Conservation (phyloP, 2,797 vertebrate species). For the Apogon talboti region DNA sequence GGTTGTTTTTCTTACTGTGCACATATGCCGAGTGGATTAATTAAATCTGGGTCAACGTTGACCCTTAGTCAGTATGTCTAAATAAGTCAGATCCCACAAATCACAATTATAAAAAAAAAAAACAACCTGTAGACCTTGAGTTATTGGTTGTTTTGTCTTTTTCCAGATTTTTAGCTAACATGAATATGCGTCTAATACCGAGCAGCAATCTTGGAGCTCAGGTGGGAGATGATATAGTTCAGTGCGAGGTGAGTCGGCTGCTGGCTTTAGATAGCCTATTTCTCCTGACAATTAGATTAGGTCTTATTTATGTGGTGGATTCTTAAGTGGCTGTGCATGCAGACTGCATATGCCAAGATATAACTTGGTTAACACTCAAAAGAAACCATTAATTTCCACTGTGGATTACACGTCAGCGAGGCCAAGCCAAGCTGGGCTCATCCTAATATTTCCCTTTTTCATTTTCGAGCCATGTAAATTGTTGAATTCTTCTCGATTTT, state of each 20-base stretch:
- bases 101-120: not conserved
- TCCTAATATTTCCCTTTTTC: slow-evolving; percentile 35
- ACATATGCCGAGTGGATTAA: slow-evolving; percentile 39
- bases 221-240: slow-evolving; percentile 27
- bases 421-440: slow-evolving; percentile 45
- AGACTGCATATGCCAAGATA: slow-evolving; percentile 21
- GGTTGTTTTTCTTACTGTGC: slow-evolving; percentile 33
- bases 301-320: slow-evolving; percentile 35
- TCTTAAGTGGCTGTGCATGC: slow-evolving; percentile 14
- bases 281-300: slow-evolving; percentile 33
- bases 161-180: not conserved
- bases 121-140: not conserved
- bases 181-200: slow-evolving; percentile 7
- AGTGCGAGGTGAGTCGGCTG: slow-evolving; percentile 15
- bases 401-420: slow-evolving; percentile 37
- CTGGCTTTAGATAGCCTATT: slow-evolving; percentile 13
- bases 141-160: slow-evolving; percentile 3
- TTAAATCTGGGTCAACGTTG: slow-evolving; percentile 24
- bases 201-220: slow-evolving; percentile 1
- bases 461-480: slow-evolving; percentile 34
- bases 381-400: slow-evolving; percentile 55
- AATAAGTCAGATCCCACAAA: slow-evolving; percentile 24
- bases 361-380: slow-evolving; percentile 55
- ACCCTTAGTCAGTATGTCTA: slow-evolving; percentile 7
- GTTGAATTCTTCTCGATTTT: slow-evolving; percentile 25